Base-by-base conservation (phyloP, 2,888 invertebrate genomes). In the Troides oblongomaculatus region DNA sequence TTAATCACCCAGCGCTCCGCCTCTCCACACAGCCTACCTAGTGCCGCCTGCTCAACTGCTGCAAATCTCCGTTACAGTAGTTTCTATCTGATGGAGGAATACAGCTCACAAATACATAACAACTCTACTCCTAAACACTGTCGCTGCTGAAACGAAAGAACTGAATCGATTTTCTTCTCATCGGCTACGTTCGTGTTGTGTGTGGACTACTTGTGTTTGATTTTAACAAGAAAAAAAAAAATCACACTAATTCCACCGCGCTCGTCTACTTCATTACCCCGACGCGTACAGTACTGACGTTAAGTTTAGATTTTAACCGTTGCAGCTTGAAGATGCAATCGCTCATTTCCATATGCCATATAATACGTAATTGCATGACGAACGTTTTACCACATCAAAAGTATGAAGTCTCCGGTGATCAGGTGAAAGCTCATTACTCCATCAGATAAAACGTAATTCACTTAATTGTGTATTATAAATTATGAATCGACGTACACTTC, bases 11-110 rank as follows among this genome's bases (percentile, higher is more conserved):
- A 17, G 18, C 23, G 59, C n/a, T 39, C 65, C 10, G n/a, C 36
- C 10, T 17, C 25, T 12, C 60, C n/a, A 61, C 30, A 66, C 56
- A 18, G 23, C 70, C 70, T 70, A 66, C 30, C 70, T 66, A 70
- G 60, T 66, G 66, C 70, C 70, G 70, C 64, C 18, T 43, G 53
- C 36, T 56, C 30, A 14, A 60, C 63, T 67, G 66, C 66, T 25
- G 57, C 59, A 66, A 66, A 67, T 36, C 63, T 58, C 66, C 66
- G 23, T 56, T 66, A 58, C 59, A 64, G 63, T 63, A 53, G 60
- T 46, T 66, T 67, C 60, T 23, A 66, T 50, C 70, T 67, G 70
- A 70, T 67, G 66, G 70, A 70, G 70, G 57, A 64, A 70, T 70
- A 64, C 59, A 66, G 53, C 66, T 59, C 46, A 25, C 25, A n/a